Evolutionary conservation across 2,797 vertebrate species (phyloP), one percentile per base, ranked within the genome.

Genomic region (Parauchenoglanis ngamensis): DNA sequence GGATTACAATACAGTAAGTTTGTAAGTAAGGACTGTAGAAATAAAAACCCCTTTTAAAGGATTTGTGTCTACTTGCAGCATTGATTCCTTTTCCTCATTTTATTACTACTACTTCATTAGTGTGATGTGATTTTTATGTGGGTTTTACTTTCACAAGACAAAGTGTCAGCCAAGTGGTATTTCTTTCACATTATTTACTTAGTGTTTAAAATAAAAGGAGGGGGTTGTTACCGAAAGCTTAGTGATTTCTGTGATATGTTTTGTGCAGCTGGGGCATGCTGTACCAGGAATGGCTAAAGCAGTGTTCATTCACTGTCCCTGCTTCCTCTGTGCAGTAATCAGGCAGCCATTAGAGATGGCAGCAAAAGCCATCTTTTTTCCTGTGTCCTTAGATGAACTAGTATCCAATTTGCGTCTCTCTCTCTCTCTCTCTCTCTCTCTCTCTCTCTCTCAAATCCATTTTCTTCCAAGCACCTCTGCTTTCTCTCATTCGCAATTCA

Each of bases 341-440:
- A 54, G 67, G 61, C 59, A 70, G 84, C 82, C 83, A 89, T 90
- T 82, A 90, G 89, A 86, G 73, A 89, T 86, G 89, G 83, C 85
- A 88, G 85, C 49, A 83, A 78, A 78, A 87, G 84, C 35, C 35
- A n/a, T 86, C 52, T 68, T 70, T 61, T 85, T 86, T 84, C 86
- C 76, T 85, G 73, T 90, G 92, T 92, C 91, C 91, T 91, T 87
- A 87, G 83, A 90, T 91, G 88, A 90, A 91, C 91, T 75, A 63
- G 31, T 61, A 85, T 90, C 86, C 89, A 77, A 88, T 88, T 90
- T 88, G 85, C 90, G 35, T 75, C 54, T 84, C 86, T 46, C 85
- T 80, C 67, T 87, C 89, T 70, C 67, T 88, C 83, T 89, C 89
- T 83, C 85, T 76, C 73, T n/a, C 84, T 83, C 84, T 72, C 88